Percentiles rank a stretch among this genome's conserved stretches.
These are phyloP conservation scores for Heterotis niloticus DNA, from an alignment of 2,113 vertebrate genomes.

Conservation along the genomic window DNA sequence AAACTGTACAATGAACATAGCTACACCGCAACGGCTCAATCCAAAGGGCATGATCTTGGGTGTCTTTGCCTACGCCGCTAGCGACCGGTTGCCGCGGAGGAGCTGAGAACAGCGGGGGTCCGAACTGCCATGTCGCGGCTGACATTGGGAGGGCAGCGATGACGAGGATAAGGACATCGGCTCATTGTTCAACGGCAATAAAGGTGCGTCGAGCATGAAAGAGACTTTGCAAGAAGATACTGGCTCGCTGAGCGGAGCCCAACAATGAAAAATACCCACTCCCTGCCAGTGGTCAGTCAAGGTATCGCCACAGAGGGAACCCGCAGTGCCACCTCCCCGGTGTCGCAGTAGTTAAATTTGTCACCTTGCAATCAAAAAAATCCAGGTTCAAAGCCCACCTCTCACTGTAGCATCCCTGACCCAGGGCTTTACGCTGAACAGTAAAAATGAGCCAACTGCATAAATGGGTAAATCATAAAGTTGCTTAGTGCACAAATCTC, in stretches of 20 bases:
- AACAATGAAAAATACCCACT: conserved; percentile 10
- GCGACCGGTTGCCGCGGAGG: not conserved
- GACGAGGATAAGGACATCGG: conserved; percentile 22
- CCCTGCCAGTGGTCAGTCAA: not conserved
- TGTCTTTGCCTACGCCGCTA: not conserved
- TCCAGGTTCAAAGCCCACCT: not conserved
- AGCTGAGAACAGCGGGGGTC: not conserved
- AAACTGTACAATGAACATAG: not conserved
- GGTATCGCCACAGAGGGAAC: not conserved
- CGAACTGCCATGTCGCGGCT: not conserved
- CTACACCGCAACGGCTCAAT: not conserved
- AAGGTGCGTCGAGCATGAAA: conserved; percentile 25
- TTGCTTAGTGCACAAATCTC: too few relatives aligned
- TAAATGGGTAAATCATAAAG: too few relatives aligned
- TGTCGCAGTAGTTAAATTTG: not conserved
- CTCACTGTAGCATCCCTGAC: not conserved
- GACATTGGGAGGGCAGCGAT: conserved; percentile 22
- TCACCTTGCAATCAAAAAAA: not conserved
- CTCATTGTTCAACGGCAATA: conserved; percentile 29
- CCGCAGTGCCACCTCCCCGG: not conserved
- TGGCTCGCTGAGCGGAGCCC: not conserved
- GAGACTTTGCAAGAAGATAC: conserved; percentile 14
- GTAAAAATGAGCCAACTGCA: too few relatives aligned
- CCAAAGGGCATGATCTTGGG: not conserved
- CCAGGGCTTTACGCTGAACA: too few relatives aligned